These are phyloP conservation scores for Mus spicilegus DNA, from an alignment of 2,113 vertebrate genomes.

Conservation along the genomic window DNA sequence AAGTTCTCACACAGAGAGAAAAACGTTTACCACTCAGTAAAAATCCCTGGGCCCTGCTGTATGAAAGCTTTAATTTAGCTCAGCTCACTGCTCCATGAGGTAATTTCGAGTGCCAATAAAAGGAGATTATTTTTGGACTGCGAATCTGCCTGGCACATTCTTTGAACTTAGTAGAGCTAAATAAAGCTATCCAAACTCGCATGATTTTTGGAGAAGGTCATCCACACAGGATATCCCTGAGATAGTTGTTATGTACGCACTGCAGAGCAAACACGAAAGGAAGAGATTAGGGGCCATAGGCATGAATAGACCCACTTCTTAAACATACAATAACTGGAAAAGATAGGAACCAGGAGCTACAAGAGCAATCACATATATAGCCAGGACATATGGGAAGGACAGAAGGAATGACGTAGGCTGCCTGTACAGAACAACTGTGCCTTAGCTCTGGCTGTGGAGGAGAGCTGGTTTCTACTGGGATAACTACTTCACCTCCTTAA, in stretches of 20 bases:
- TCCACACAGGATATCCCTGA: background rate
- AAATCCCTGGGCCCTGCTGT: conserved; percentile 32
- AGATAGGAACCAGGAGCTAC: background rate
- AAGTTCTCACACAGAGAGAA: conserved; percentile 63
- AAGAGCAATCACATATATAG: background rate
- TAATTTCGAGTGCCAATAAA: conserved; percentile 7
- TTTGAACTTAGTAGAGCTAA: conserved; percentile 70
- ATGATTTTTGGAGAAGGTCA: conserved; percentile 62
- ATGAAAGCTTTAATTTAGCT: conserved; percentile 73
- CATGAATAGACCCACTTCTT: background rate
- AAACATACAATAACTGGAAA: background rate
- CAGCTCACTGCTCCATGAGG: conserved; percentile 26
- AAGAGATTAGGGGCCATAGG: background rate
- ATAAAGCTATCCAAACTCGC: conserved; percentile 30
- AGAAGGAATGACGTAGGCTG: background rate
- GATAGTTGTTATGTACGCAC: background rate
- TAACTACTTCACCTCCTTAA: background rate
- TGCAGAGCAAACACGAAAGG: background rate
- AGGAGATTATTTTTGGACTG: conserved; percentile 71
- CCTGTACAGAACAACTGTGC: background rate
- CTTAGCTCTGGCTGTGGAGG: no score
- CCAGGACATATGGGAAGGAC: background rate
- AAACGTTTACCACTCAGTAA: conserved; percentile 13
- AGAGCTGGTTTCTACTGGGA: background rate
- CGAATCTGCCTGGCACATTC: conserved; percentile 66